Evolutionary conservation across 1,140 invertebrate genomes (phyloP).

Genomic region (Drosophila kurseongensis): DNA sequence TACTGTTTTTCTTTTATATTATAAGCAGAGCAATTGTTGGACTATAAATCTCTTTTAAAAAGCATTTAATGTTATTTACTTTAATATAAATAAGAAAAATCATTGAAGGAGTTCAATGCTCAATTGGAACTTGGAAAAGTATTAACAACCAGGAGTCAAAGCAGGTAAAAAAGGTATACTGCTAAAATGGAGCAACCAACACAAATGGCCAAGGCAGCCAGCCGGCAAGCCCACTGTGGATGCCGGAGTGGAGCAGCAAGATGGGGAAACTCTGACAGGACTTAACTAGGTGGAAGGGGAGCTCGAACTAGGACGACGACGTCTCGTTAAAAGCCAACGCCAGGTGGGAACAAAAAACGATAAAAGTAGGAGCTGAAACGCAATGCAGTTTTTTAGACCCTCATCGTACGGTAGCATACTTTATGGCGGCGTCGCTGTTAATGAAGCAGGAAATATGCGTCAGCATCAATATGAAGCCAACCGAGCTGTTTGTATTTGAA

Average conservation of each 20-base stretch:
- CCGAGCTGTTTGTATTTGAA: conserved; percentile 27
- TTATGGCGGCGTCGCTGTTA: conserved; percentile 64
- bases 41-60: no score
- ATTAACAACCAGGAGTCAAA: conserved; percentile 14
- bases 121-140: conserved; percentile 4
- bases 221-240: conserved; percentile 11
- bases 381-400: conserved; percentile 49
- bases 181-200: conserved; percentile 27
- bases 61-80: neutral
- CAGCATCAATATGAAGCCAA: conserved; percentile 66
- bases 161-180: conserved; percentile 1
- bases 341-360: conserved; percentile 35
- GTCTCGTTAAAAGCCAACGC: conserved; percentile 71
- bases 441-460: conserved; percentile 80
- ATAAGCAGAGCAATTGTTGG: no score
- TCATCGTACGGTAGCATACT: conserved; percentile 61
- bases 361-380: conserved; percentile 33
- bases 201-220: conserved; percentile 33
- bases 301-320: conserved; percentile 24
- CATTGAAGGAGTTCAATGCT: conserved; percentile 13
- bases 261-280: conserved; percentile 35
- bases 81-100: conserved; percentile 16
- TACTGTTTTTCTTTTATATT: no score
- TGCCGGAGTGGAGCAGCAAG: conserved; percentile 17
- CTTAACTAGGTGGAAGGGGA: conserved; percentile 26